Conservation (phyloP, 2,113 vertebrate species). For the Mesembrinibis cayennensis region DNA sequence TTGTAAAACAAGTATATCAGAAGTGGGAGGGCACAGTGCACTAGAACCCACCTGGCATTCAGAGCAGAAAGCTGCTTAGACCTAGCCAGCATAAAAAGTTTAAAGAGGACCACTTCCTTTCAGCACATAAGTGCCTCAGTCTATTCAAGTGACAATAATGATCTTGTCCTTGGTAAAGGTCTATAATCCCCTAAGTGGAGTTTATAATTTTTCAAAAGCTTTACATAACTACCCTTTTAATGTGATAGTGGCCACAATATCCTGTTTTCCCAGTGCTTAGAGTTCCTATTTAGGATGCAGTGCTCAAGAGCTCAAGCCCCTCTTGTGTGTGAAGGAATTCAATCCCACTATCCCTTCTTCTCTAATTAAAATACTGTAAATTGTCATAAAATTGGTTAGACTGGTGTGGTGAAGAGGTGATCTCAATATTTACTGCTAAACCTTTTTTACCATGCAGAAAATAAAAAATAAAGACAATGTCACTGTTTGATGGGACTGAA, state of each 20-base stretch:
- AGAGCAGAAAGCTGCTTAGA: neutral
- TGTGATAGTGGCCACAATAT: neutral
- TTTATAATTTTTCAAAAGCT: neutral
- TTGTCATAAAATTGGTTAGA: neutral
- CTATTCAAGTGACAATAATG: neutral
- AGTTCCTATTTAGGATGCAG: neutral
- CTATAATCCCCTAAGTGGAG: neutral
- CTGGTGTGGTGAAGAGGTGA: neutral
- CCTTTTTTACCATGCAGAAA: neutral
- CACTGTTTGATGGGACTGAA: neutral
- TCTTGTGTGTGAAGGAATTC: neutral
- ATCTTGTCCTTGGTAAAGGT: neutral
- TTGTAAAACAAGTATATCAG: neutral
- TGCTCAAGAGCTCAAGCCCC: neutral
- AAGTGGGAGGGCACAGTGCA: neutral
- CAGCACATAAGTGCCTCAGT: neutral
- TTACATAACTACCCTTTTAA: neutral
- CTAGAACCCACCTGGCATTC: neutral
- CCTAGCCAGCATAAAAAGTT: neutral
- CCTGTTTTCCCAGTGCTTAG: neutral
- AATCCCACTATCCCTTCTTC: neutral
- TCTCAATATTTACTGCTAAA: neutral
- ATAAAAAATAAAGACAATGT: neutral
- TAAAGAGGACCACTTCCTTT: neutral
- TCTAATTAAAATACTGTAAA: neutral